Evolutionary conservation across 1,140 invertebrate genomes (phyloP).

Genomic region (Cydia splendana): DNA sequence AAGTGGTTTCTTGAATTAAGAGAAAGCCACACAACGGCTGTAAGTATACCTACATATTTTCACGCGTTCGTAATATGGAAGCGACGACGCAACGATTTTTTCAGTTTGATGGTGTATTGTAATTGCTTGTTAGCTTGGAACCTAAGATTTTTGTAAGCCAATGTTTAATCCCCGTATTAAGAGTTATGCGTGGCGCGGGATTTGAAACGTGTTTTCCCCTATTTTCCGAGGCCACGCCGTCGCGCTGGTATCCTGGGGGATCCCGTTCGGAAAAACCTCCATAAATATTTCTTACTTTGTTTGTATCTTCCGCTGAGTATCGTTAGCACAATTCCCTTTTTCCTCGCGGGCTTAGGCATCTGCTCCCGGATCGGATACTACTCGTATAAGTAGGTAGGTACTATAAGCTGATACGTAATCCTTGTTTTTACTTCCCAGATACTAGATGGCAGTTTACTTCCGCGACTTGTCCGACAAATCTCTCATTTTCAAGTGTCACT

Average conservation of each 20-base stretch:
- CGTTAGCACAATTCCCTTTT: slow-evolving; percentile 74
- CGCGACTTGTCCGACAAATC: no score
- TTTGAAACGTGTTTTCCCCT: slow-evolving; percentile 72
- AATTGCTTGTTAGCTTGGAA: slow-evolving; percentile 76
- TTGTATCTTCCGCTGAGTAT: slow-evolving; percentile 78
- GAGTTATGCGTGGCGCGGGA: slow-evolving; percentile 75
- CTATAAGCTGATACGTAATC: no score
- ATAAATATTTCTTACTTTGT: slow-evolving; percentile 79
- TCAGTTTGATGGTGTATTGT: slow-evolving; percentile 45
- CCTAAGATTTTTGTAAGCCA: slow-evolving; percentile 69
- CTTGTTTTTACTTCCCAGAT: no score
- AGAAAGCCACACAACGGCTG: neutral
- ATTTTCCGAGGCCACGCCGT: slow-evolving; percentile 62
- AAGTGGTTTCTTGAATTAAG: neutral
- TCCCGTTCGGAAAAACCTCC: slow-evolving; percentile 77
- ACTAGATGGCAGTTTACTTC: no score
- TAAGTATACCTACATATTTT: neutral
- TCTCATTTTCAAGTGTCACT: no score
- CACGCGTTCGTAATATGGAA: neutral
- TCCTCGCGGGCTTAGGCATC: slow-evolving; percentile 56
- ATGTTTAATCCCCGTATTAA: slow-evolving; percentile 77
- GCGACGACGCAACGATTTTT: slow-evolving; percentile 9
- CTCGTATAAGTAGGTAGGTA: no score
- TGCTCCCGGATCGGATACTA: slow-evolving; percentile 46
- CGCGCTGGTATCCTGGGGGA: slow-evolving; percentile 63